Evolutionary conservation across 2,113 vertebrate genomes (phyloP).

Genomic region (Urocynchramus pylzowi): DNA sequence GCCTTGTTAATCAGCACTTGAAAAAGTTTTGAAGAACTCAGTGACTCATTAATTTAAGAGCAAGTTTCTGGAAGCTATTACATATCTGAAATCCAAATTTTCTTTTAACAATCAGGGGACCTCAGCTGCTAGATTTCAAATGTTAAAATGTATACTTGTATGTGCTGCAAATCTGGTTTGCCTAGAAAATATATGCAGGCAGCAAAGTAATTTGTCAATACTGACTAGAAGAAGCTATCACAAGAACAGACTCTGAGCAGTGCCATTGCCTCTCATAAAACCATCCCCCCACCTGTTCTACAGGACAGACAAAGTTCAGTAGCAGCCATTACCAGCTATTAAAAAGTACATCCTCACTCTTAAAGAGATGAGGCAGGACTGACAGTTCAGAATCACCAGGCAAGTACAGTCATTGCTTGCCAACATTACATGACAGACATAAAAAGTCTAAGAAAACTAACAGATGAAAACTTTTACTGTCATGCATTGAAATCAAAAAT

Average conservation of each 20-base stretch:
- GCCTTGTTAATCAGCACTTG: slow-evolving; percentile 63
- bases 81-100: slow-evolving; percentile 27
- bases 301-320: slow-evolving; percentile 11
- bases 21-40: slow-evolving; percentile 60
- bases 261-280: slow-evolving; percentile 4
- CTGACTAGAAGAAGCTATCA: not conserved
- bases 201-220: slow-evolving; percentile 1
- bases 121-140: slow-evolving; percentile 15
- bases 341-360: not conserved
- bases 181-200: not conserved
- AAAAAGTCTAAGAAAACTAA: not conserved
- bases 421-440: not conserved
- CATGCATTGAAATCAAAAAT: not conserved
- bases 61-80: slow-evolving; percentile 23
- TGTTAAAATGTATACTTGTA: not conserved
- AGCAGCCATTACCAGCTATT: slow-evolving; percentile 18
- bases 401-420: not conserved
- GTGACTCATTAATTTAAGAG: slow-evolving; percentile 54
- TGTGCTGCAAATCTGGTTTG: not conserved
- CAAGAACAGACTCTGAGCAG: not conserved
- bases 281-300: not conserved
- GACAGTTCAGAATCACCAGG: not conserved
- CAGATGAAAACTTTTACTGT: not conserved
- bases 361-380: not conserved
- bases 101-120: not conserved